Conservation (phyloP, 2,888 invertebrate species). For the Lordiphosa andalusiaca region DNA sequence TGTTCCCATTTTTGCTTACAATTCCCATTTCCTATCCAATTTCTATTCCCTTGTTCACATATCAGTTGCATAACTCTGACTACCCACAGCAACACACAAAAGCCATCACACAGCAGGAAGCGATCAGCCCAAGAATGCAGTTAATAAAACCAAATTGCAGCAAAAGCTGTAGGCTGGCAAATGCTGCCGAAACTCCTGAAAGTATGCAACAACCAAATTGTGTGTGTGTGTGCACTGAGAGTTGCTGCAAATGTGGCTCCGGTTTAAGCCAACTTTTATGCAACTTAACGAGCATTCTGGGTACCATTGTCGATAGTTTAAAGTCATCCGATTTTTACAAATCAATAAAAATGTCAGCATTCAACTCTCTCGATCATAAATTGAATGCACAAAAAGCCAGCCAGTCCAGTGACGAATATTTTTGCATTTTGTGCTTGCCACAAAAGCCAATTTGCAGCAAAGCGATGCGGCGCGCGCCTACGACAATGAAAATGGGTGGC, state of each 20-base stretch:
- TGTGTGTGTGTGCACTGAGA: not conserved
- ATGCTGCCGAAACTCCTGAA: not conserved
- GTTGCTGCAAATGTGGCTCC: not conserved
- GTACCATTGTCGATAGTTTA: conserved; percentile 17
- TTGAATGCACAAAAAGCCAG: conserved; percentile 26
- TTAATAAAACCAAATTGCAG: conserved; percentile 6
- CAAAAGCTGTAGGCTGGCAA: not conserved
- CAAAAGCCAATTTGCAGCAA: conserved; percentile 43
- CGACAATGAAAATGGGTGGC: conserved; percentile 44
- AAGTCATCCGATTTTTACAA: conserved; percentile 37
- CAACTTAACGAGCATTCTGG: conserved; percentile 33
- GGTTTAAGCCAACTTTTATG: conserved; percentile 24
- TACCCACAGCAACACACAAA: not conserved
- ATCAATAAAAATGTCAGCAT: conserved; percentile 61
- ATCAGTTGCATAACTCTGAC: not conserved
- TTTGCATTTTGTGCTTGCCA: conserved; percentile 27
- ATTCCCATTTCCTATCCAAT: no score
- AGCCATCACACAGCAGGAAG: not conserved
- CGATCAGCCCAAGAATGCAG: conserved; percentile 1
- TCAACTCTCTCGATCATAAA: conserved; percentile 40
- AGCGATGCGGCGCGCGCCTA: conserved; percentile 28
- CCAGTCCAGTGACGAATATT: conserved; percentile 21
- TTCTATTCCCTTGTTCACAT: not conserved
- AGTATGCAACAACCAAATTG: conserved; percentile 4
- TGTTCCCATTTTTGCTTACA: no score